These are phyloP conservation scores for Polia nebulosa DNA, from an alignment of 2,888 invertebrate genomes.

Conservation along the genomic window DNA sequence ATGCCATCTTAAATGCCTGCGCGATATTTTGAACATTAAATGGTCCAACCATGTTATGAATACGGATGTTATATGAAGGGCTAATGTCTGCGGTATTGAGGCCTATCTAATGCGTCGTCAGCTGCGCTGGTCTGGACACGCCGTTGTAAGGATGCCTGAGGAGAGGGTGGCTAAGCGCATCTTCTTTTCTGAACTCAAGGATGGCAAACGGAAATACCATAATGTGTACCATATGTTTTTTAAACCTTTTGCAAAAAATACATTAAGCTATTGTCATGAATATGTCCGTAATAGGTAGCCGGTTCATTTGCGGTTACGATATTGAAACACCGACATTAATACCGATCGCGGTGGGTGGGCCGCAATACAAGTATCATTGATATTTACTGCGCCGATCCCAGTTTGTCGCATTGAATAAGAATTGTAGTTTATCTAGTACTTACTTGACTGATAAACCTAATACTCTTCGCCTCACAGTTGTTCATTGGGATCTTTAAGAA, in stretches of 20 bases:
- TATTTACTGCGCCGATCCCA: conserved; percentile 4
- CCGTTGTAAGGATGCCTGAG: too few species aligned
- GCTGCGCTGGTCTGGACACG: too few species aligned
- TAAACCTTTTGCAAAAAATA: neutral
- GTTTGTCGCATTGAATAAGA: conserved; percentile 29
- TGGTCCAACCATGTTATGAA: too few species aligned
- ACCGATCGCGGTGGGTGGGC: conserved; percentile 36
- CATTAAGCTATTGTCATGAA: neutral
- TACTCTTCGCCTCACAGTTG: neutral
- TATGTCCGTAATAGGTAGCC: conserved; percentile 5
- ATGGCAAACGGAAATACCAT: too few species aligned
- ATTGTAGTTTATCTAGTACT: conserved; percentile 19
- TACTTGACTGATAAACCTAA: conserved; percentile 23
- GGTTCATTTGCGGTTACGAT: conserved; percentile 18
- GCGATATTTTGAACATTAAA: too few species aligned
- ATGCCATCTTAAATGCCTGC: too few species aligned
- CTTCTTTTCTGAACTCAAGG: too few species aligned
- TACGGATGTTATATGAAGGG: too few species aligned
- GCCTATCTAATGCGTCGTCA: too few species aligned
- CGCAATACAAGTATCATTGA: conserved; percentile 39
- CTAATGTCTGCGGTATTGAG: too few species aligned
- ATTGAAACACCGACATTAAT: conserved; percentile 34
- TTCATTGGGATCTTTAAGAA: neutral
- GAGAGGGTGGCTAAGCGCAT: too few species aligned
- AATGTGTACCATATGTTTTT: too few species aligned